Base-by-base conservation (phyloP, 2,888 invertebrate species). In the Stegophylla sp. region DNA sequence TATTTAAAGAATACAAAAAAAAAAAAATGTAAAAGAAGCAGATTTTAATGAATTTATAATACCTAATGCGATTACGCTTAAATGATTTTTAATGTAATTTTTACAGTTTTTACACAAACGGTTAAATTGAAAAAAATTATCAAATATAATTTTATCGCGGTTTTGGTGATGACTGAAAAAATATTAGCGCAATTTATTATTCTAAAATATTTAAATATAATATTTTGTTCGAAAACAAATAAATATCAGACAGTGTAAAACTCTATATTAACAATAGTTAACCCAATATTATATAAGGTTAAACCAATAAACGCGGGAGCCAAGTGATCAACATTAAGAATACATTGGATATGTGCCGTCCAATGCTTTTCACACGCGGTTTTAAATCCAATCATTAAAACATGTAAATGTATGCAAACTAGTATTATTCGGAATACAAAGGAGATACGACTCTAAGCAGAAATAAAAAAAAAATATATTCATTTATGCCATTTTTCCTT, bases 401-500 rank as follows among this genome's bases (percentile, higher is more conserved):
- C 45, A 69, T 77, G 59, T 69, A 77, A 79, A 71, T 71, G n/a
- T 63, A 71, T 79, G 71, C 61, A 79, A 77, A 77, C 59, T 28
- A 59, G 56, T 59, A 77, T 77, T 77, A 77, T 77, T 77, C 15
- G 20, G 20, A 76, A 79, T n/a, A 79, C 79, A 69, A 79, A 71
- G 7, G 48, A 71, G 48, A n/a, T n/a, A n/a, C n/a, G n/a, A 69
- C 17, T 77, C 53, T 26, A 64, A 53, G 15, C n/a, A 41, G 20
- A 61, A 77, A 67, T 67, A 61, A 34, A 67, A 77, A 74, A 69
- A 59, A n/a, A n/a, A n/a, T n/a, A 71, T 59, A 67, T 69, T 69
- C 69, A 79, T 69, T 79, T 48, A 59, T 79, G 43, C 59, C 59
- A n/a, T 69, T 45, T 41, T 34, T 7, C n/a, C 26, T 61, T 59